These are phyloP conservation scores for Pasiphila rectangulata DNA, from an alignment of 2,888 invertebrate genomes.

Conservation along the genomic window DNA sequence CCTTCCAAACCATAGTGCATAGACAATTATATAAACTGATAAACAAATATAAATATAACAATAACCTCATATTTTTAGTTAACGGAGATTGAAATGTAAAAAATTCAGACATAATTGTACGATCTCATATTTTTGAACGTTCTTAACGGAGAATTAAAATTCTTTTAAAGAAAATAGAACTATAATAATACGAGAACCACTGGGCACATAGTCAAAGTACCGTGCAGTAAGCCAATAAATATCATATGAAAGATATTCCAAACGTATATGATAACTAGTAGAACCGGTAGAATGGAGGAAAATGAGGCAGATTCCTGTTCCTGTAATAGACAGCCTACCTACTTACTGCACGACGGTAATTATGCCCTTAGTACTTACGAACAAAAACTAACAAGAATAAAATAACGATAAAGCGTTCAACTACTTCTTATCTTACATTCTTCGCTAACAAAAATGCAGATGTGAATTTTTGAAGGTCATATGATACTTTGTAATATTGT, in stretches of 20 bases:
- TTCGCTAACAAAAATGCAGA: background rate
- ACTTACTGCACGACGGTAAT: background rate
- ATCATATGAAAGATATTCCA: background rate
- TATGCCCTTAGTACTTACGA: background rate
- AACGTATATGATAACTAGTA: background rate
- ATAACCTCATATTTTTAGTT: no score
- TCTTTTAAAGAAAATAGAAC: no score
- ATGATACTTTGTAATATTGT: background rate
- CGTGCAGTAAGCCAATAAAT: no score
- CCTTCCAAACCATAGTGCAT: no score
- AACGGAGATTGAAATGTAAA: no score
- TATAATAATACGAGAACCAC: no score
- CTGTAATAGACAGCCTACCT: background rate
- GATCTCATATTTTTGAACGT: no score
- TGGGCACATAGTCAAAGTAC: no score
- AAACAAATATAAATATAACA: no score
- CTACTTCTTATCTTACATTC: background rate
- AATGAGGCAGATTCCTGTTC: background rate
- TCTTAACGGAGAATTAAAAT: no score
- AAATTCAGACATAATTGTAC: no score
- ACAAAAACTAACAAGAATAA: conserved; percentile 1
- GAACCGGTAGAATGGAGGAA: background rate
- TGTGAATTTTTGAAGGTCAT: background rate
- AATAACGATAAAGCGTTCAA: background rate
- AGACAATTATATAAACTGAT: no score